These are phyloP conservation scores for Drosophila sp. DNA, from an alignment of 1,140 invertebrate species.

Conservation along the genomic window DNA sequence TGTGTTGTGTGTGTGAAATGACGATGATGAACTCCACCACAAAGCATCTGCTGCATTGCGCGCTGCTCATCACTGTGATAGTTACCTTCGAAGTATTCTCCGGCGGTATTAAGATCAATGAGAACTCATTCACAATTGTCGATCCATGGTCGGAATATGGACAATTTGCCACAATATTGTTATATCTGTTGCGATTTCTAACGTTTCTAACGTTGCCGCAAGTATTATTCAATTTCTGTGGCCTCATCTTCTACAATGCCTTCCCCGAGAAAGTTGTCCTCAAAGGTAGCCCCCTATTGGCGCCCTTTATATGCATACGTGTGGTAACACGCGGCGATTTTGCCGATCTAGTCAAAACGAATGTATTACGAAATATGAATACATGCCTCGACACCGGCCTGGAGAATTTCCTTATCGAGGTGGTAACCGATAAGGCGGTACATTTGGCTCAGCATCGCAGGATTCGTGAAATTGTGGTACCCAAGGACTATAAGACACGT, in stretches of 20 bases:
- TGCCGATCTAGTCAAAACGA: constrained; percentile 94
- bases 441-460: constrained; percentile 89
- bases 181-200: constrained; percentile 92
- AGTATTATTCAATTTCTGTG: constrained; percentile 96
- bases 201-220: constrained; percentile 95
- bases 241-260: constrained; percentile 95
- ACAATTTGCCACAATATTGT: constrained; percentile 87
- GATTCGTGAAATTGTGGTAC: constrained; percentile 94
- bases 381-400: constrained; percentile 94
- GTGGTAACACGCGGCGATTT: constrained; percentile 98
- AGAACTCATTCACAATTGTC: constrained; percentile 85
- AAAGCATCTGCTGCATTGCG: constrained; percentile 92
- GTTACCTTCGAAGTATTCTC: constrained; percentile 90
- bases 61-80: constrained; percentile 89
- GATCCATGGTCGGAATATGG: constrained; percentile 93
- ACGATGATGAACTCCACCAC: constrained; percentile 85
- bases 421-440: constrained; percentile 96
- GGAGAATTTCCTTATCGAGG: constrained; percentile 98
- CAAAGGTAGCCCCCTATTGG: constrained; percentile 94
- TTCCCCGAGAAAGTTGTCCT: constrained; percentile 96
- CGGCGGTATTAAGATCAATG: constrained; percentile 89
- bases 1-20: constrained; percentile 19
- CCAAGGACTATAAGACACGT: constrained; percentile 92
- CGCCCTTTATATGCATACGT: constrained; percentile 97
- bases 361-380: constrained; percentile 95